Percentiles rank a stretch among this genome's conserved stretches.
phyloP scores from a whole-genome alignment of 2,797 vertebrate species.

The Pogonophryne albipinna region DNA sequence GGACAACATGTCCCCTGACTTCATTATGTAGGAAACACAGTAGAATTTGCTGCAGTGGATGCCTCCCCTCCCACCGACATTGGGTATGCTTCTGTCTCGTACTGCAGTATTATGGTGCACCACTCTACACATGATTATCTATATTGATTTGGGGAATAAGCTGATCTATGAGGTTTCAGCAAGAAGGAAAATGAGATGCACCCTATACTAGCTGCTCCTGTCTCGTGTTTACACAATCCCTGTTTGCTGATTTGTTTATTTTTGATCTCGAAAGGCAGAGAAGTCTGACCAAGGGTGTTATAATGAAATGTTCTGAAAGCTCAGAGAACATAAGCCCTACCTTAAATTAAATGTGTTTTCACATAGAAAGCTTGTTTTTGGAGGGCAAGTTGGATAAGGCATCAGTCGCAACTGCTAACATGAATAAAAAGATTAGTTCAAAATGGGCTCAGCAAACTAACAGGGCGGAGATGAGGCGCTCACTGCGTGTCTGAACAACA shows the following conservation, averaged over 20 bases:
- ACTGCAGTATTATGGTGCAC: conserved; percentile 67
- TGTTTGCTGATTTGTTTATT: conserved; percentile 6
- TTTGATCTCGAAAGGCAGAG: conserved; percentile 7
- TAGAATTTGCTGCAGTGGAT: conserved; percentile 76
- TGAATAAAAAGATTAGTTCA: conserved; percentile 47
- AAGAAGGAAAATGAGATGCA: conserved; percentile 27
- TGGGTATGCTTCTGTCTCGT: conserved; percentile 53
- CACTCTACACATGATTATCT: conserved; percentile 28
- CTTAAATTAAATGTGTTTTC: conserved; percentile 13
- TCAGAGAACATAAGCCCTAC: conserved; percentile 15
- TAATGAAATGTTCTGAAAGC: conserved; percentile 4
- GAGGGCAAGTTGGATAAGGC: conserved; percentile 59
- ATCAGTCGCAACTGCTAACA: conserved; percentile 53
- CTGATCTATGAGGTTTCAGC: conserved; percentile 36
- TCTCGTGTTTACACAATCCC: background rate
- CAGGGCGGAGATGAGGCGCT: conserved; percentile 77
- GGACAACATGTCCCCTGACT: conserved; percentile 51
- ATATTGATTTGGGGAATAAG: conserved; percentile 56
- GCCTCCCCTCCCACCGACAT: conserved; percentile 63
- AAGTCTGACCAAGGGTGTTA: background rate
- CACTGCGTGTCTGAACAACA: conserved; percentile 77
- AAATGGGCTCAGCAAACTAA: conserved; percentile 52
- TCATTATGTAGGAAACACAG: conserved; percentile 61
- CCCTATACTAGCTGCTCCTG: background rate
- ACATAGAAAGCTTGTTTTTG: background rate